A percentile compares a stretch with the other conserved stretches of the same genome.
phyloP scores from a whole-genome alignment of 2,113 vertebrate genomes.

The Gavialis gangeticus region DNA sequence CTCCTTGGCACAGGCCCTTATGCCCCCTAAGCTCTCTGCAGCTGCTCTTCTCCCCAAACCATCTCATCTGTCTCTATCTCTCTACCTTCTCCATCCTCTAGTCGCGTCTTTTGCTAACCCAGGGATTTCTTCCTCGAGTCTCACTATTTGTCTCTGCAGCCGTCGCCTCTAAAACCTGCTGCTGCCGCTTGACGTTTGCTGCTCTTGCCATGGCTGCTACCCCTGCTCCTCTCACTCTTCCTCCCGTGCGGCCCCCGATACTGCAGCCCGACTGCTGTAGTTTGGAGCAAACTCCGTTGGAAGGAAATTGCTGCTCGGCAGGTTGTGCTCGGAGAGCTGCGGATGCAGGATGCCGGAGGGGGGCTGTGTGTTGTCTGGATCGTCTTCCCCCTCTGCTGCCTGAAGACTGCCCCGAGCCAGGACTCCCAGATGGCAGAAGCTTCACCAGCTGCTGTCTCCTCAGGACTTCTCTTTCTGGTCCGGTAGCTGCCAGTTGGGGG shows the following conservation, averaged over 20 bases:
- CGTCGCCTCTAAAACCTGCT: not conserved
- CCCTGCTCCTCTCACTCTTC: not conserved
- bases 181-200: not conserved
- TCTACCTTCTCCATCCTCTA: not conserved
- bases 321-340: not conserved
- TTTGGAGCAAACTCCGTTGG: not conserved
- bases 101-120: not conserved
- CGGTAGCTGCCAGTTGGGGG: not conserved
- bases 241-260: not conserved
- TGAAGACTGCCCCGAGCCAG: not conserved
- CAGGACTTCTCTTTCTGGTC: not conserved
- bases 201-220: not conserved
- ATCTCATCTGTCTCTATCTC: not conserved
- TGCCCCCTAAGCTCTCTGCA: not conserved
- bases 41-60: not conserved
- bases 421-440: conserved; percentile 33
- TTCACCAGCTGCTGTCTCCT: conserved; percentile 51
- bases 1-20: too few species aligned
- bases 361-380: not conserved
- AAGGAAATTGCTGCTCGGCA: not conserved
- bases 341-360: not conserved
- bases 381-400: not conserved
- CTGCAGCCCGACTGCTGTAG: not conserved
- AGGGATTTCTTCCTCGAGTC: not conserved
- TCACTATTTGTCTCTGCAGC: not conserved